Conservation (phyloP, 2,888 invertebrate species). For the Dicyrtoma fusca region DNA sequence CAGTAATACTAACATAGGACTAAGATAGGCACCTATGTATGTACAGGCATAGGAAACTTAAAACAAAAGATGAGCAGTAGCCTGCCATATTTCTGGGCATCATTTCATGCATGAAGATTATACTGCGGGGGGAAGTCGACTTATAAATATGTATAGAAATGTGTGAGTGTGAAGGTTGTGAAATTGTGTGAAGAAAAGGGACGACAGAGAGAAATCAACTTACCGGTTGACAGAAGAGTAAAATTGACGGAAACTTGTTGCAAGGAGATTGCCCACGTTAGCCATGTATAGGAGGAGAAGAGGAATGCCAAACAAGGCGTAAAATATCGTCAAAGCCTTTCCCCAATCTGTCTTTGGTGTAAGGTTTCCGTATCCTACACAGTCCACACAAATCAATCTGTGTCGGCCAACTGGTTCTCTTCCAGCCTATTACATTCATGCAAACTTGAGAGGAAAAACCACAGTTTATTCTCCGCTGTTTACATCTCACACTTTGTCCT, state of each 20-base stretch:
- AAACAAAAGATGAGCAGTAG: too few relatives aligned
- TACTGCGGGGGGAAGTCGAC: not conserved
- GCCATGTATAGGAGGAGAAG: slow-evolving; percentile 56
- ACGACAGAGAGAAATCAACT: slow-evolving; percentile 43
- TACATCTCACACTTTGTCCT: not conserved
- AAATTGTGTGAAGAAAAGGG: slow-evolving; percentile 10
- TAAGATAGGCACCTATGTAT: too few relatives aligned
- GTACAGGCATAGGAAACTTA: too few relatives aligned
- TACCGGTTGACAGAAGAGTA: slow-evolving; percentile 55
- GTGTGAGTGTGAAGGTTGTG: not conserved
- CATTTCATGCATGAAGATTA: too few relatives aligned
- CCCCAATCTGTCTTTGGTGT: slow-evolving; percentile 56
- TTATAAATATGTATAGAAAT: not conserved
- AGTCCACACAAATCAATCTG: slow-evolving; percentile 27
- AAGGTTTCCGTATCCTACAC: slow-evolving; percentile 54
- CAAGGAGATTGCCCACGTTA: slow-evolving; percentile 55
- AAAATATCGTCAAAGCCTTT: slow-evolving; percentile 55
- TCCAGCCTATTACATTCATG: slow-evolving; percentile 4
- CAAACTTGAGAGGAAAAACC: slow-evolving; percentile 1
- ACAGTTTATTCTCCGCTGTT: not conserved
- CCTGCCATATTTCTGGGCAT: too few relatives aligned
- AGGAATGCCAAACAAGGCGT: slow-evolving; percentile 56
- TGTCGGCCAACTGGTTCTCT: slow-evolving; percentile 3
- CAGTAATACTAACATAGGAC: too few relatives aligned
- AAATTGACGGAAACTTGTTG: slow-evolving; percentile 55